Evolutionary conservation across 2,797 vertebrate species (phyloP).

Genomic region (Eupleurogrammus muticus): DNA sequence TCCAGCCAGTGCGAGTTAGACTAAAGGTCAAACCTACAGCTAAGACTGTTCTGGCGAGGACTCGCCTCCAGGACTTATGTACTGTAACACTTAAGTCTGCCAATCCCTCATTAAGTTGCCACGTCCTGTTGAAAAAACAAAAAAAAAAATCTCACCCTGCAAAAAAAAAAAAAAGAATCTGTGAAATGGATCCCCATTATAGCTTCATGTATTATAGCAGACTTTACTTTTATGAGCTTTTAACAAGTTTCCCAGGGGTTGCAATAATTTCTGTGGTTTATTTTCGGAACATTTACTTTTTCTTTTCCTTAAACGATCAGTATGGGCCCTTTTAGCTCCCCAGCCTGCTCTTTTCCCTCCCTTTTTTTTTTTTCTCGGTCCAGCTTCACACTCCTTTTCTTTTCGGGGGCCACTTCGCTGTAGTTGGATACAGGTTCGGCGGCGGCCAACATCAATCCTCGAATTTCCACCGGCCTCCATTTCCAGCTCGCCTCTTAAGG

Average conservation of each 20-base stretch:
- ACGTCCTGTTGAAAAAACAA: slow-evolving; percentile 78
- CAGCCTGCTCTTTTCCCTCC: no score
- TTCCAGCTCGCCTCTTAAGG: slow-evolving; percentile 58
- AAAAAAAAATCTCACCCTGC: slow-evolving; percentile 11
- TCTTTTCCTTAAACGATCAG: slow-evolving; percentile 71
- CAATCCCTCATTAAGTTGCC: slow-evolving; percentile 78
- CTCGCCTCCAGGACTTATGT: slow-evolving; percentile 32
- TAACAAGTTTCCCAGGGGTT: slow-evolving; percentile 87
- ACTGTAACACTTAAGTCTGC: slow-evolving; percentile 54
- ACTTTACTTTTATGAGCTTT: slow-evolving; percentile 88
- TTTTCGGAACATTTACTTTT: slow-evolving; percentile 82
- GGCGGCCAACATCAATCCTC: slow-evolving; percentile 66
- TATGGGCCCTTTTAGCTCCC: slow-evolving; percentile 51
- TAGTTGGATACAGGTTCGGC: slow-evolving; percentile 47
- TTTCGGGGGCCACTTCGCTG: slow-evolving; percentile 58
- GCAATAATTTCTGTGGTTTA: slow-evolving; percentile 88
- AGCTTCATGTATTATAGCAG: slow-evolving; percentile 82
- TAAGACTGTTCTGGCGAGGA: not conserved
- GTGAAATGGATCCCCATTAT: slow-evolving; percentile 84
- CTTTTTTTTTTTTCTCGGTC: slow-evolving; percentile 55
- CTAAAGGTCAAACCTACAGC: slow-evolving; percentile 29
- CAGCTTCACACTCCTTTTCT: slow-evolving; percentile 64
- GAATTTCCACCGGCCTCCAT: slow-evolving; percentile 63
- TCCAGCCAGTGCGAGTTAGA: not conserved
- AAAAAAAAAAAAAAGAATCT: slow-evolving; percentile 62